phyloP scores from a whole-genome alignment of 2,888 invertebrate genomes.

The Pristionchus entomophagus region DNA sequence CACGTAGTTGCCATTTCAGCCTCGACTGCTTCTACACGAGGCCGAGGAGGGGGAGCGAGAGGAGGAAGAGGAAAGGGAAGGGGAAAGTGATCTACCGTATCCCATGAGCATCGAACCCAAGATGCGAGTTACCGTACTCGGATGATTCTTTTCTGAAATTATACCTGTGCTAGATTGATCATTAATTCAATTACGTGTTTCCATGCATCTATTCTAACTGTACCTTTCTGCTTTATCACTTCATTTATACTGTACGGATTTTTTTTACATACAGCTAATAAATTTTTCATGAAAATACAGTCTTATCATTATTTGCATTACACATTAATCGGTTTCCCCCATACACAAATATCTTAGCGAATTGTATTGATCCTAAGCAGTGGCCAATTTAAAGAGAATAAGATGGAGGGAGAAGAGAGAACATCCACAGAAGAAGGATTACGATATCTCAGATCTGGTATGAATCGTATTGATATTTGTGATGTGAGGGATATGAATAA shows the following conservation, averaged over 20 bases:
- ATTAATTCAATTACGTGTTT: background rate
- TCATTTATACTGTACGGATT: background rate
- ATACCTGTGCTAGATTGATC: background rate
- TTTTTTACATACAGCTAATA: conserved; percentile 31
- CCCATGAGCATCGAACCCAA: background rate
- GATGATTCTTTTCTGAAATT: background rate
- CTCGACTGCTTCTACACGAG: background rate
- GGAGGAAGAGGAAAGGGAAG: conserved; percentile 45
- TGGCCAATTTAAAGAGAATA: too few species aligned
- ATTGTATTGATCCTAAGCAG: too few species aligned
- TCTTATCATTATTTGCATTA: too few species aligned
- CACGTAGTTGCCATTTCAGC: too few species aligned
- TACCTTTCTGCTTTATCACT: background rate
- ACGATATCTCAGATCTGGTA: conserved; percentile 40
- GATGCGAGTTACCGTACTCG: background rate
- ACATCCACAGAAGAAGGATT: background rate
- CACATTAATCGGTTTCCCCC: background rate
- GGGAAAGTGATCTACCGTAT: conserved; percentile 25
- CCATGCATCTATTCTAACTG: background rate
- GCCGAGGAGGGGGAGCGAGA: background rate
- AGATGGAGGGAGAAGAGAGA: background rate
- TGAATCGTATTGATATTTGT: background rate
- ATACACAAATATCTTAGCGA: background rate
- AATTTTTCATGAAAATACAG: background rate
- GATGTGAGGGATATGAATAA: too few species aligned